These are phyloP conservation scores for Danio aesculapii DNA, from an alignment of 2,797 vertebrate species.

Conservation along the genomic window DNA sequence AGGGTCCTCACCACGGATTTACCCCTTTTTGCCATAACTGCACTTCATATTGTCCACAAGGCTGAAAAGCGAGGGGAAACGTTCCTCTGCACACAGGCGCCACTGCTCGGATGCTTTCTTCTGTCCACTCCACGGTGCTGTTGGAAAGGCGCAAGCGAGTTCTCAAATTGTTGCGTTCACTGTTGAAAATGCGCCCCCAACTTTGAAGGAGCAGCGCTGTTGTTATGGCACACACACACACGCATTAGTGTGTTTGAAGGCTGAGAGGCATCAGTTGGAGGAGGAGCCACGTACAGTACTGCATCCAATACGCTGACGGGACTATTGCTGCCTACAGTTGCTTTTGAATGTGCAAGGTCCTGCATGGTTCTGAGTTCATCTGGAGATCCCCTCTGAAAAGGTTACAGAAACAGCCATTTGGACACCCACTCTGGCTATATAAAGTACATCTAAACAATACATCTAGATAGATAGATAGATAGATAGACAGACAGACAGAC, in stretches of 20 bases:
- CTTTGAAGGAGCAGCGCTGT: slow-evolving; percentile 41
- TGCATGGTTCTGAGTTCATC: neutral
- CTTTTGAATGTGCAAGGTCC: neutral
- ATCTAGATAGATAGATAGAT: neutral
- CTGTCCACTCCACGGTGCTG: neutral
- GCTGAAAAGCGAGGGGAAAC: slow-evolving; percentile 31
- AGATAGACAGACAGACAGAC: too few species aligned
- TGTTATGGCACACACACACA: slow-evolving; percentile 38
- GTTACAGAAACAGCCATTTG: neutral
- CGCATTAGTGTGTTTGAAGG: slow-evolving; percentile 42
- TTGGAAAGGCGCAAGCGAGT: neutral
- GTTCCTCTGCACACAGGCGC: slow-evolving; percentile 20
- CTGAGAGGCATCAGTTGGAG: slow-evolving; percentile 38
- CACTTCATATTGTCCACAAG: slow-evolving; percentile 88
- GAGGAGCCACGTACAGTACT: slow-evolving; percentile 45
- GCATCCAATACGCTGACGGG: slow-evolving; percentile 39
- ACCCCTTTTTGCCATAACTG: slow-evolving; percentile 94
- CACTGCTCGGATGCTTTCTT: neutral
- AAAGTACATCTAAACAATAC: neutral
- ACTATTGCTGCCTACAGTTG: slow-evolving; percentile 23
- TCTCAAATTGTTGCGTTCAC: slow-evolving; percentile 40
- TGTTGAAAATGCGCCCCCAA: slow-evolving; percentile 52
- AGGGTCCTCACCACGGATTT: slow-evolving; percentile 92
- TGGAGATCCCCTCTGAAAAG: slow-evolving; percentile 12
- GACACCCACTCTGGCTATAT: neutral